phyloP scores from a whole-genome alignment of 1,140 invertebrate genomes.

The Asobara japonica region DNA sequence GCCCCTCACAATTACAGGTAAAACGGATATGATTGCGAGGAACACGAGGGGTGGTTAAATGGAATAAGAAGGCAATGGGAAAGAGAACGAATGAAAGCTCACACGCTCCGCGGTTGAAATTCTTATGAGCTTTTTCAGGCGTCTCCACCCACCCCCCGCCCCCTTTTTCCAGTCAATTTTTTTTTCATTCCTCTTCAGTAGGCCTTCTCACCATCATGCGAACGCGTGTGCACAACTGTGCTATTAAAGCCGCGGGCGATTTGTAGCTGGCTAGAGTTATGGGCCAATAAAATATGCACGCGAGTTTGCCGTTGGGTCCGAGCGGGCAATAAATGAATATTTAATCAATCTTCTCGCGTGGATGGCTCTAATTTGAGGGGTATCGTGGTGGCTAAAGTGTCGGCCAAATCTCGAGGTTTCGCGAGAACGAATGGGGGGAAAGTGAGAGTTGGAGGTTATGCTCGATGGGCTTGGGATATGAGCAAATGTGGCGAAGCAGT shows the following conservation, averaged over 20 bases:
- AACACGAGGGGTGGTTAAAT: background rate
- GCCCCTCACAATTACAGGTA: slow-evolving; percentile 48
- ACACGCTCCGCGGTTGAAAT: slow-evolving; percentile 27
- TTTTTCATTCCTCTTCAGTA: background rate
- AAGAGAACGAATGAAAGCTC: slow-evolving; percentile 38
- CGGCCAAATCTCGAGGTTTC: slow-evolving; percentile 29
- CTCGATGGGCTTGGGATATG: too few species aligned
- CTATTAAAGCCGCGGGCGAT: slow-evolving; percentile 58
- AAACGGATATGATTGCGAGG: slow-evolving; percentile 53
- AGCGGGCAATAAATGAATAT: slow-evolving; percentile 59
- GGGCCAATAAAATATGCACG: slow-evolving; percentile 61
- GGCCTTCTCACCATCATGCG: background rate
- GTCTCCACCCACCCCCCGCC: background rate
- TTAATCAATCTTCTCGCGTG: slow-evolving; percentile 64
- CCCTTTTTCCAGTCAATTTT: slow-evolving; percentile 14
- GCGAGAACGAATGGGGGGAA: background rate
- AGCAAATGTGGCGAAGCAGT: too few species aligned
- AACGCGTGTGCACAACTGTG: slow-evolving; percentile 11
- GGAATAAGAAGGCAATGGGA: slow-evolving; percentile 9
- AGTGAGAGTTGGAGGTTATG: background rate
- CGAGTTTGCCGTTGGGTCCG: slow-evolving; percentile 49
- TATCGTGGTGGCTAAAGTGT: slow-evolving; percentile 36
- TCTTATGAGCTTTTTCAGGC: slow-evolving; percentile 20
- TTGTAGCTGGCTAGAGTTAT: slow-evolving; percentile 62
- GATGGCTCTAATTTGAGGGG: slow-evolving; percentile 57